Percentiles rank a stretch among this genome's conserved stretches.
Conservation (phyloP, 2,888 invertebrate genomes). For the Andrena haemorrhoa region DNA sequence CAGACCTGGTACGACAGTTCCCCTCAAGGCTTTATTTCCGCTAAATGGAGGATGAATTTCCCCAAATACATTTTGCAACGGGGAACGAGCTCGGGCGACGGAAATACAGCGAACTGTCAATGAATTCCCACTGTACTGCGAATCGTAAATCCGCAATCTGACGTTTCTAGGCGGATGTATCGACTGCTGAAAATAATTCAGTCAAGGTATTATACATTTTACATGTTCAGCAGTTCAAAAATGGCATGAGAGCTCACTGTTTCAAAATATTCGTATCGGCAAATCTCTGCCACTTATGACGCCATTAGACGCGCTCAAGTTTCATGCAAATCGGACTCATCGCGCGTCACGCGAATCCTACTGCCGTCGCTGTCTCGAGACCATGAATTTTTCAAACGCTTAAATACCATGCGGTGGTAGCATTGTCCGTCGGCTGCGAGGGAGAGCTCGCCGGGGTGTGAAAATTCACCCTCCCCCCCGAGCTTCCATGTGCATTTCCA, state of each 20-base stretch:
- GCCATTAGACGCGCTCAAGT: background rate
- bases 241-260: background rate
- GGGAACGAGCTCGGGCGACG: background rate
- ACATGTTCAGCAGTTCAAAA: background rate
- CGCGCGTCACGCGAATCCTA: background rate
- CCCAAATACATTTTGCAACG: background rate
- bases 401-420: background rate
- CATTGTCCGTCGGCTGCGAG: background rate
- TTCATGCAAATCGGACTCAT: background rate
- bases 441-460: background rate
- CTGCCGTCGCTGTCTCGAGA: background rate
- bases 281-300: background rate
- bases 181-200: background rate
- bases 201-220: background rate
- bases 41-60: background rate
- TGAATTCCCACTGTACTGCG: constrained; percentile 11
- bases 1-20: background rate
- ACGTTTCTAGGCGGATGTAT: constrained; percentile 18
- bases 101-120: background rate
- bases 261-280: background rate
- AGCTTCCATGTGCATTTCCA: background rate
- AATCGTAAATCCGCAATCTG: constrained; percentile 28
- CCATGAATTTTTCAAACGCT: constrained; percentile 27
- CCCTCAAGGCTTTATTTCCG: constrained; percentile 24
- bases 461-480: background rate